A percentile compares a stretch with the other conserved stretches of the same genome.
Conservation (phyloP, 2,888 invertebrate species). For the Baronia brevicornis region DNA sequence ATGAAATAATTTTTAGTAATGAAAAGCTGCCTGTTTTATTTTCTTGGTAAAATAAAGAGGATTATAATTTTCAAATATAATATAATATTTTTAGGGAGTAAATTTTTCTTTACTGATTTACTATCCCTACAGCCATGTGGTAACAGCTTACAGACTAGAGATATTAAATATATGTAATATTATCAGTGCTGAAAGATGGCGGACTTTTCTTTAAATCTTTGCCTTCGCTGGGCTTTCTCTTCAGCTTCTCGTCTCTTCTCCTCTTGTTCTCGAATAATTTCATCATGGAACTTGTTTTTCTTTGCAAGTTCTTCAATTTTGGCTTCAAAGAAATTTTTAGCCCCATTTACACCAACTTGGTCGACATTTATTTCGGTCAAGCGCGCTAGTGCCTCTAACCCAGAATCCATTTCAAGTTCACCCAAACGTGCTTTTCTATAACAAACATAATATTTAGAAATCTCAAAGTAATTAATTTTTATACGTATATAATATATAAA, state of each 20-base stretch:
- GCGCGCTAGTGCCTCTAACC: constrained; percentile 88
- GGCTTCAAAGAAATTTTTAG: constrained; percentile 96
- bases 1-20: no score
- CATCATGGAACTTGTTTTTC: constrained; percentile 92
- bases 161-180: constrained; percentile 26
- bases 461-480: background rate
- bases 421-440: constrained; percentile 92
- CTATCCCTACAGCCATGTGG: constrained; percentile 44
- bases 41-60: no score
- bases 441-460: constrained; percentile 11
- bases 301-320: constrained; percentile 92
- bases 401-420: constrained; percentile 90
- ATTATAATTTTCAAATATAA: no score
- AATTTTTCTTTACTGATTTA: constrained; percentile 12
- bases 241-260: constrained; percentile 89
- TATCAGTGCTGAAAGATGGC: constrained; percentile 80
- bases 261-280: constrained; percentile 94
- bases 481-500: no score
- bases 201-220: constrained; percentile 92
- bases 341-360: constrained; percentile 95
- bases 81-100: background rate
- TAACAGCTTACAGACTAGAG: constrained; percentile 71
- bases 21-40: no score
- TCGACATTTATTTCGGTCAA: constrained; percentile 95
- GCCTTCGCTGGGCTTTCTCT: constrained; percentile 85